These are phyloP conservation scores for Drosophila lini DNA, from an alignment of 1,140 invertebrate species.

Conservation along the genomic window DNA sequence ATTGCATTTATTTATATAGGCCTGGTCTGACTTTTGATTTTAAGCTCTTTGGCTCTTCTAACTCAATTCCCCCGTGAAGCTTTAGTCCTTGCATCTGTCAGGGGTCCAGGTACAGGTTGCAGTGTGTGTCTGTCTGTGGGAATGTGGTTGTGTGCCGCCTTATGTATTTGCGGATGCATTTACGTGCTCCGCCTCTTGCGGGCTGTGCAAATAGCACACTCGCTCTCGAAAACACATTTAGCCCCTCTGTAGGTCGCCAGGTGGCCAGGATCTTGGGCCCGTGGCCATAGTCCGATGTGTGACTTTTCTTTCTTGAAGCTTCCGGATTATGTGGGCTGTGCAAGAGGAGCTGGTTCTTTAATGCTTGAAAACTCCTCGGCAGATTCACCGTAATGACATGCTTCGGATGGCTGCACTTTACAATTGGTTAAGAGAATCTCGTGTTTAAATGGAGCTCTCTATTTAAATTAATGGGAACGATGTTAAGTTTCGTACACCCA, in stretches of 20 bases:
- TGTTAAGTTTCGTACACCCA: too few species aligned
- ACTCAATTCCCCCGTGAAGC: slow-evolving; percentile 70
- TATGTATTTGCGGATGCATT: slow-evolving; percentile 77
- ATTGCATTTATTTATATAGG: slow-evolving; percentile 82
- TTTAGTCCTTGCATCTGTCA: slow-evolving; percentile 59
- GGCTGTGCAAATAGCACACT: slow-evolving; percentile 60
- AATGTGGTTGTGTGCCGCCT: slow-evolving; percentile 17
- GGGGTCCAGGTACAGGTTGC: slow-evolving; percentile 49
- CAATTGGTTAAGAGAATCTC: neutral
- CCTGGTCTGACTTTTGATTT: slow-evolving; percentile 77
- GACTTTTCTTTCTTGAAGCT: slow-evolving; percentile 60
- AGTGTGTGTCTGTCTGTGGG: slow-evolving; percentile 5
- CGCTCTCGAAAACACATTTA: slow-evolving; percentile 1
- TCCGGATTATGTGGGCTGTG: slow-evolving; percentile 38
- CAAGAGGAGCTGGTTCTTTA: slow-evolving; percentile 21
- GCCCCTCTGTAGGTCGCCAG: slow-evolving; percentile 34
- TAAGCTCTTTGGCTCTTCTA: slow-evolving; percentile 71
- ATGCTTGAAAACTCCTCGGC: slow-evolving; percentile 11
- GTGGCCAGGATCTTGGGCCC: slow-evolving; percentile 33
- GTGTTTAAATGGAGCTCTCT: neutral
- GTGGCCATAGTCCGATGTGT: slow-evolving; percentile 30
- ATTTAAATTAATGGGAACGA: neutral
- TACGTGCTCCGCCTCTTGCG: slow-evolving; percentile 59
- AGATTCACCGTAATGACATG: slow-evolving; percentile 31
- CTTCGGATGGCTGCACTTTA: slow-evolving; percentile 8